Percentiles rank a stretch among this genome's conserved stretches.
These are phyloP conservation scores for Pedetes capensis DNA, from an alignment of 2,113 vertebrate species.

Conservation along the genomic window DNA sequence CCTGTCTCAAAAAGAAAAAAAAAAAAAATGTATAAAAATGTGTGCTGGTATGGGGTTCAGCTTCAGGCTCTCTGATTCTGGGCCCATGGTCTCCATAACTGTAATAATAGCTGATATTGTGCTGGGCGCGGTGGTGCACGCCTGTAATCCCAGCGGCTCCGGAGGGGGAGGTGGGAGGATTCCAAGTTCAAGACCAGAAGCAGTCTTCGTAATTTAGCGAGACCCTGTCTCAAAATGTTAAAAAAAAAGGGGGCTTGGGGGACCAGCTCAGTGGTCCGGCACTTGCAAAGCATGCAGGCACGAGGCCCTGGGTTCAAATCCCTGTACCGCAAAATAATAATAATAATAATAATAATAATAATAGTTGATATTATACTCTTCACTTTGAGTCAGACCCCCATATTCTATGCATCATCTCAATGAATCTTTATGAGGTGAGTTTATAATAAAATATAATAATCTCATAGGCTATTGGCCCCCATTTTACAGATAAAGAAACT, in stretches of 20 bases:
- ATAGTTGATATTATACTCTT: neutral
- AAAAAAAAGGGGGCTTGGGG: too few species aligned
- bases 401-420: neutral
- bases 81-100: neutral
- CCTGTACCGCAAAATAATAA: too few species aligned
- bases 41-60: neutral
- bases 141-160: too few species aligned
- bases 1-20: neutral
- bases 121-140: too few species aligned
- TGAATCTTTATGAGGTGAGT: neutral
- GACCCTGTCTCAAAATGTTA: too few species aligned
- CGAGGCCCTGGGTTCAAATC: too few species aligned
- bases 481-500: conserved; percentile 23
- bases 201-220: too few species aligned
- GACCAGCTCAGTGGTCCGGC: too few species aligned
- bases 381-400: neutral
- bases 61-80: neutral
- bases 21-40: neutral
- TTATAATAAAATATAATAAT: neutral
- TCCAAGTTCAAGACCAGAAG: too few species aligned
- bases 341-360: neutral
- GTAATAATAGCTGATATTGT: neutral
- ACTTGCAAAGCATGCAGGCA: too few species aligned
- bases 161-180: too few species aligned
- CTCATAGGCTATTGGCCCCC: neutral